Evolutionary conservation across 2,797 vertebrate genomes (phyloP), one percentile per base, ranked within the genome.

Genomic region (Clamator glandarius): DNA sequence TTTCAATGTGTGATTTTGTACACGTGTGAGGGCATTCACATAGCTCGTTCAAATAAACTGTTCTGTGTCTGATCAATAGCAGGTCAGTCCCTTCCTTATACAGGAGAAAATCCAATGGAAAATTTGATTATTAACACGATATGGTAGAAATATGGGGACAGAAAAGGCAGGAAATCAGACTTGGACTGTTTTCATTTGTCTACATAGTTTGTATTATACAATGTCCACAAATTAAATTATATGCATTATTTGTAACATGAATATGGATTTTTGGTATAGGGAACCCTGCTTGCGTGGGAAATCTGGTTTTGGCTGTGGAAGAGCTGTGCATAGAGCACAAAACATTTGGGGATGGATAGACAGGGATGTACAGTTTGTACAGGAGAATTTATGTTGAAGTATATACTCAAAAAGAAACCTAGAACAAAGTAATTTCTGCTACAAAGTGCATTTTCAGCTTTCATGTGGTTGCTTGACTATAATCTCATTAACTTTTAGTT

Each of bases 71-170:
- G 62, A 84, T 90, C 62, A 24, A 29, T 50, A 55, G 21, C 54
- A 29, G 31, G 36, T 91, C 5, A 0, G 46, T 74, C 51, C 35
- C 25, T 92, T 89, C 44, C 66, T 85, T 84, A 79, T 46, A 42
- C 58, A 77, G 48, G 68, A 91, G 41, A 61, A 93, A 94, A 94
- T 94, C 79, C 76, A 52, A 5, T 66, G 41, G 50, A 68, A 94
- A 94, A 90, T 78, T 39, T 25, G 4, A 58, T 91, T 89, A 62
- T 83, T 84, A 69, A 86, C 50, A 31, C 2, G 1, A 55, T 50
- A 13, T 7, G 2, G 48, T 39, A 76, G 62, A 77, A 95, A 85
- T 61, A 57, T 0, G 15, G 69, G 76, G 36, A 36, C 20, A 81
- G 35, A 85, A 76, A 54, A 68, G n/a, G 66, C 55, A 64, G 44